Base-by-base conservation (phyloP, 2,797 vertebrate genomes). In the Pipistrellus pygmaeus region DNA sequence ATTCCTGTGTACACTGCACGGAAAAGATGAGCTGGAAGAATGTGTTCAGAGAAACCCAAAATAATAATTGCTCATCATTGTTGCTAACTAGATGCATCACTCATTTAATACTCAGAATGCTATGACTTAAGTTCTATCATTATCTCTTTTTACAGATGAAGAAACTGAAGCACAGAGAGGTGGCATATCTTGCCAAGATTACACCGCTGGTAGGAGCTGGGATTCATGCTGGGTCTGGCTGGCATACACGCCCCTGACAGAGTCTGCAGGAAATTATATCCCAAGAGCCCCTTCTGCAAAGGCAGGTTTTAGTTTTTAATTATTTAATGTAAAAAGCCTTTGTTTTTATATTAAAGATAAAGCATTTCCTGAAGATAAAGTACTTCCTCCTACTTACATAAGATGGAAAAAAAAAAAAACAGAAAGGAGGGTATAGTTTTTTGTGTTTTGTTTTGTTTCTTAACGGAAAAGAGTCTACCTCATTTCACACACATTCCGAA, bases 271-370 rank as follows among this genome's bases (percentile, higher is more conserved):
- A 72, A 51, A 53, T 15, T 51, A 15, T 27, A 88, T 3, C 25
- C 11, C 25, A 76, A 64, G 20, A 21, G 17, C 21, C 44, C 64
- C 85, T 90, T 78, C 55, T 30, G 21, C 85, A 91, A 71, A 87
- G n/a, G 51, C n/a, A 73, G 84, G 66, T 48, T 73, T 51, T 18
- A 57, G n/a, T 46, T 71, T 90, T 80, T 8, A 23, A 51, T 84
- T 73, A 27, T 62, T 92, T 78, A 91, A 87, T 57, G 86, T 41
- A 83, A 93, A 88, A 86, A 82, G 4, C 68, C 57, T 90, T 81
- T 91, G 84, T 77, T 77, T 77, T 53, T 15, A 35, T 35, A 35
- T 68, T 76, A 51, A 32, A 76, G 73, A 76, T 76, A 21, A 76
- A 76, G 10, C 8, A 57, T 30, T 82, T 88, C 84, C 46, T 76